Evolutionary conservation across 2,113 vertebrate genomes (phyloP).

Genomic region (Dromas ardeola): DNA sequence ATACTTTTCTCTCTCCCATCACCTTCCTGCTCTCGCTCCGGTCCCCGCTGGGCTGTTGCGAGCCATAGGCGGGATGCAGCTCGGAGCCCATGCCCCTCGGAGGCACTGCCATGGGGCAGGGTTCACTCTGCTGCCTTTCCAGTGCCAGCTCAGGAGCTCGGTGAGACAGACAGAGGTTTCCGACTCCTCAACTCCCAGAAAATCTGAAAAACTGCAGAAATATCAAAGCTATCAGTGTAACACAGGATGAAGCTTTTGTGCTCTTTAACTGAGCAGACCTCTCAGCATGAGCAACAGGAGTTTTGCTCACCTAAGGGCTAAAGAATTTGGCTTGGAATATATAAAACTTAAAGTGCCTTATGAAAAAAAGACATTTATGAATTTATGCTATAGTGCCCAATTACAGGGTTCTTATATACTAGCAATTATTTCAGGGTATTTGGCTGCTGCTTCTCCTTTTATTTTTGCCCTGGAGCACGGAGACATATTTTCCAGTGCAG

Average conservation of each 20-base stretch:
- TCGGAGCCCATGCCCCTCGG: accelerated
- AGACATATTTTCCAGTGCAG: neutral
- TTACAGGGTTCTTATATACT: neutral
- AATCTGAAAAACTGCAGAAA: neutral
- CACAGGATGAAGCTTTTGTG: neutral
- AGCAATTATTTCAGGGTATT: neutral
- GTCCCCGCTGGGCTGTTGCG: accelerated
- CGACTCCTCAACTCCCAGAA: neutral
- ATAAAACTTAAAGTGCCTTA: neutral
- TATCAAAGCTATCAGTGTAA: neutral
- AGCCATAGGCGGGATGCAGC: accelerated
- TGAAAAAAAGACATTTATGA: neutral
- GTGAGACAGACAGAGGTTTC: neutral
- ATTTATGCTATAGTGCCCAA: neutral
- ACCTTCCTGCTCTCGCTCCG: neutral
- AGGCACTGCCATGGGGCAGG: neutral
- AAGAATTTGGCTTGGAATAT: neutral
- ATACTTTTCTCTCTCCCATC: neutral
- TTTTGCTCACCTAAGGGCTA: neutral
- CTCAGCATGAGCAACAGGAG: neutral
- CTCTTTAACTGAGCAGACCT: neutral
- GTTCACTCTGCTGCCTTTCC: neutral
- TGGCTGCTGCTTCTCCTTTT: neutral
- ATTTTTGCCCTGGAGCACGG: neutral
- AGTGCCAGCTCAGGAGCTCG: neutral